Conservation (phyloP, 92 coral and sea anemone genomes). For the Phymanthus crucifer region DNA sequence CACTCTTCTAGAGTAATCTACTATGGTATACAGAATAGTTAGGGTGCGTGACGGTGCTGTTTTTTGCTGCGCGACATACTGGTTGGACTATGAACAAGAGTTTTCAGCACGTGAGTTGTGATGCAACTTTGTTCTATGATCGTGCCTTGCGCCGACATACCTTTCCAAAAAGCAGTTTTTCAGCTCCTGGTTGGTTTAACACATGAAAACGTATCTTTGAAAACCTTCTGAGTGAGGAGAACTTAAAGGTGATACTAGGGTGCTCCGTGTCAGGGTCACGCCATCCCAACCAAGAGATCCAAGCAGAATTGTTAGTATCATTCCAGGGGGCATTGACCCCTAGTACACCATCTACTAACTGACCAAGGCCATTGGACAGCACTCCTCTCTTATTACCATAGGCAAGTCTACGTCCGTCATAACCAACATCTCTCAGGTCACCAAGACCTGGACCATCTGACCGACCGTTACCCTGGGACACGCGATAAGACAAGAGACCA, state of each 20-base stretch:
- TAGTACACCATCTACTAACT: constrained; percentile 86
- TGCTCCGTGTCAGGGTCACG: constrained; percentile 62
- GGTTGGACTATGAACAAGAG: no score
- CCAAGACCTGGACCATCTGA: constrained; percentile 59
- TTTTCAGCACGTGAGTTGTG: no score
- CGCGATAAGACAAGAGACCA: constrained; percentile 84
- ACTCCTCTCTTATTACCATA: constrained; percentile 78
- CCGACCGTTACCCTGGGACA: constrained; percentile 86
- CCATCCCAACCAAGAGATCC: constrained; percentile 97
- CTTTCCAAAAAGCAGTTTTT: constrained; percentile 83
- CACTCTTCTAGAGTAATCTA: no score
- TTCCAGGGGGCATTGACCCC: constrained; percentile 85
- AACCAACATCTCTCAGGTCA: constrained; percentile 81
- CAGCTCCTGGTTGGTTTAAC: constrained; percentile 75
- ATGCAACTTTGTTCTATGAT: neutral
- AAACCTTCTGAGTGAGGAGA: constrained; percentile 71
- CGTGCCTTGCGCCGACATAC: neutral
- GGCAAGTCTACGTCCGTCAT: constrained; percentile 78
- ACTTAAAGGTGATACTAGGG: constrained; percentile 84
- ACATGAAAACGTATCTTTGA: constrained; percentile 76
- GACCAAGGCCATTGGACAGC: constrained; percentile 87
- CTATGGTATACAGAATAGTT: no score
- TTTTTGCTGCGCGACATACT: no score
- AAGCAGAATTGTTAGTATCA: constrained; percentile 70
- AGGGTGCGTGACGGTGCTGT: no score